phyloP scores from a whole-genome alignment of 2,797 vertebrate species.

The Halcyon smyrnensis region DNA sequence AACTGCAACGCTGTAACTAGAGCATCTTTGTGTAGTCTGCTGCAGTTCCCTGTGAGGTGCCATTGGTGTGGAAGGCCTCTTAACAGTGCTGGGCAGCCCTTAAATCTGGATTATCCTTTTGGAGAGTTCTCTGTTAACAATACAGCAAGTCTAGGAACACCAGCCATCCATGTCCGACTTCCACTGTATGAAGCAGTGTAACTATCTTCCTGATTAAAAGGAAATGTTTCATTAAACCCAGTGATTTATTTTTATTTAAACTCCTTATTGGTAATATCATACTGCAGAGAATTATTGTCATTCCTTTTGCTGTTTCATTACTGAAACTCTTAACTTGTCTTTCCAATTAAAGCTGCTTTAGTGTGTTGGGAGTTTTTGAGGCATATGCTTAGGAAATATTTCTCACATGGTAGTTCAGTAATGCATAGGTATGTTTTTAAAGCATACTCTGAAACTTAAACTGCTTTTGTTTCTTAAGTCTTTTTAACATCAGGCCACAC shows the following conservation, averaged over 20 bases:
- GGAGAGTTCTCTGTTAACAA: neutral
- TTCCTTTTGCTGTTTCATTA: neutral
- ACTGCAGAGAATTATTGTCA: neutral
- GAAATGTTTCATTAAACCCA: neutral
- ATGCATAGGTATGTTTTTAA: neutral
- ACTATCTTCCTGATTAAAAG: neutral
- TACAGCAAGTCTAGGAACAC: neutral
- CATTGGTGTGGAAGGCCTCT: too few species aligned
- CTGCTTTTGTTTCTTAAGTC: neutral
- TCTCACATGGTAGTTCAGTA: neutral
- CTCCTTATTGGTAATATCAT: neutral
- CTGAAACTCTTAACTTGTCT: neutral
- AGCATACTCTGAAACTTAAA: neutral
- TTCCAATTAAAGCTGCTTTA: neutral
- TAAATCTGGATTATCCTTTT: neutral
- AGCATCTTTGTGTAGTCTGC: too few species aligned
- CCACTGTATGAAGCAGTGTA: neutral
- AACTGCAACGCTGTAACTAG: too few species aligned
- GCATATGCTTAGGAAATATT: neutral
- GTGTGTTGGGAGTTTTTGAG: neutral
- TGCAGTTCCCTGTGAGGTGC: too few species aligned
- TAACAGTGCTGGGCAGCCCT: too few species aligned
- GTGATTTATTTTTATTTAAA: neutral
- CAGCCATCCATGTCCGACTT: neutral
- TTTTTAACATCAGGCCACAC: neutral